Evolutionary conservation across 2,113 vertebrate genomes (phyloP).

Genomic region (Varanus komodoensis): DNA sequence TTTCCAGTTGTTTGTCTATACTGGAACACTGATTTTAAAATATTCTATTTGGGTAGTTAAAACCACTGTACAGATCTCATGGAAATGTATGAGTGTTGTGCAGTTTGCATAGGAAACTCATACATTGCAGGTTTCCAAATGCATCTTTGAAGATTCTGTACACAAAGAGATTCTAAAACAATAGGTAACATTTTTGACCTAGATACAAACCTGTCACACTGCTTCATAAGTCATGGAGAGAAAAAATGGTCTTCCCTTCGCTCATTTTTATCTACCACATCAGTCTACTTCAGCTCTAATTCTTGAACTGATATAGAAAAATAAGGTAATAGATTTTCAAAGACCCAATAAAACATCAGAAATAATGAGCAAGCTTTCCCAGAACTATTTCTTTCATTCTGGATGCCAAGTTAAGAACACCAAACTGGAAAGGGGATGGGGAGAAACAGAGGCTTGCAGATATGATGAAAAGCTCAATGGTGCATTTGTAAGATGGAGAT

Average conservation of each 20-base stretch:
- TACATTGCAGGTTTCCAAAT: not conserved
- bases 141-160: not conserved
- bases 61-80: not conserved
- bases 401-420: not conserved
- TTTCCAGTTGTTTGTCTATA: not conserved
- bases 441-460: not conserved
- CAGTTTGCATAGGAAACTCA: not conserved
- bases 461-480: not conserved
- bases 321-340: not conserved
- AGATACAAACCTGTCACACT: not conserved
- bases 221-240: not conserved
- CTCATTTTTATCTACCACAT: not conserved
- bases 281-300: not conserved
- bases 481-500: not conserved
- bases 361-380: not conserved
- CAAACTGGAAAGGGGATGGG: not conserved
- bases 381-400: not conserved
- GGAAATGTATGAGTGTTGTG: not conserved
- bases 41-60: not conserved
- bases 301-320: not conserved
- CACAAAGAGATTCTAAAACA: not conserved
- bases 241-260: not conserved
- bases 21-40: not conserved
- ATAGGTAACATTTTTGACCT: not conserved
- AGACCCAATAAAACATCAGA: not conserved